Base-by-base conservation (phyloP, 2,888 invertebrate genomes). In the Drosophila nr. perissopoda region DNA sequence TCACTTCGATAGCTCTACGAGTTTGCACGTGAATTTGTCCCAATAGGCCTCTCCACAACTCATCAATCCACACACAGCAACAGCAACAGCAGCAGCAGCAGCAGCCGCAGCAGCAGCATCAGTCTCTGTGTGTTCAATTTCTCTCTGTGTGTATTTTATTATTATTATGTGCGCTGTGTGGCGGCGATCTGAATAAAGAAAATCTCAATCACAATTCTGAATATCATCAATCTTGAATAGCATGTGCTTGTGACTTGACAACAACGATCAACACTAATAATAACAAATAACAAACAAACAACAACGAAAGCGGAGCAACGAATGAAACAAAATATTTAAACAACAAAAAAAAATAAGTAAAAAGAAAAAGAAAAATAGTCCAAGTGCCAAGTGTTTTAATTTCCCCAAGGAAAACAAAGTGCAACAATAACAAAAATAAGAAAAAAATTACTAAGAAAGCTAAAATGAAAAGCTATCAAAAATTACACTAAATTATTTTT, bases 1-100 rank as follows among this genome's bases (percentile, higher is more conserved):
- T 93, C 91, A 93, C 92, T 93, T 92, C 93, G 93, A 93, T 93
- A 93, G 92, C 93, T 93, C 93, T 90, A 90, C 91, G 92, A 92
- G 93, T 93, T 91, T 92, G 87, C 93, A 93, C 93, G 93, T 92
- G 92, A 91, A 91, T 87, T 88, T 91, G 89, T 87, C 85, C 84
- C 87, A 69, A 87, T 74, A 77, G 76, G 79, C 72, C 78, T 82
- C 80, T 83, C 78, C 53, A 52, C 45, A 45, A 25, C 53, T 40
- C 57, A 57, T 56, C 56, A 38, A 56, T 38, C 38, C 40, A 31
- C 42, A 31, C 21, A 57, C 57, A 42, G 57, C 38, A 42, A 40
- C 38, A 54, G 33, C 52, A 33, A 33, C 52, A 52, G 27, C 54
- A 38, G 4, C 56, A 56, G 36, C 53, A 27, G 54, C 54, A 18